Percentiles rank a stretch among this genome's conserved stretches.
Conservation (phyloP, 1,140 invertebrate genomes). For the Platyura marginata region DNA sequence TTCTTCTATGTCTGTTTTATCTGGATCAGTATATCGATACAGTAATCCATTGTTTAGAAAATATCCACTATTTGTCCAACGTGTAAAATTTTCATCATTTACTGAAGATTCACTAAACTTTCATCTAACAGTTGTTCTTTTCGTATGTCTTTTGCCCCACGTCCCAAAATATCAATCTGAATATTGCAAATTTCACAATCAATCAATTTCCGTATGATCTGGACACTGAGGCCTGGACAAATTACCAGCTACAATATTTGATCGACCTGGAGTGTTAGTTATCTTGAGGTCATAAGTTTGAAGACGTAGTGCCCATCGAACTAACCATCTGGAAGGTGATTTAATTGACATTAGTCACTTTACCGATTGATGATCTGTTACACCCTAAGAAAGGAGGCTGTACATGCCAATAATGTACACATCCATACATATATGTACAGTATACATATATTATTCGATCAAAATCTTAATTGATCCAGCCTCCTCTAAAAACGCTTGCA, state of each 20-base stretch:
- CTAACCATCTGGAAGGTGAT: slow-evolving; percentile 19
- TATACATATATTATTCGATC: too few relatives aligned
- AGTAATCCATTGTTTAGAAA: slow-evolving; percentile 11
- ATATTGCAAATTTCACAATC: background rate
- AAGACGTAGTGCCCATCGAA: slow-evolving; percentile 26
- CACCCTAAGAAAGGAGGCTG: too few relatives aligned
- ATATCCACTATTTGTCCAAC: slow-evolving; percentile 10
- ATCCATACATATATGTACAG: too few relatives aligned
- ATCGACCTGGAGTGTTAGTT: slow-evolving; percentile 4
- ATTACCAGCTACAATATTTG: slow-evolving; percentile 8
- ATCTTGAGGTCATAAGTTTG: slow-evolving; percentile 19
- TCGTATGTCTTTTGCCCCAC: background rate
- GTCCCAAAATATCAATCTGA: background rate
- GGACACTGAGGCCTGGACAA: slow-evolving; percentile 5
- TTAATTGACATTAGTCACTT: slow-evolving; percentile 27
- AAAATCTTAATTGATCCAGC: too few relatives aligned
- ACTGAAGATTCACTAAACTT: slow-evolving; percentile 5
- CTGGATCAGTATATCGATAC: slow-evolving; percentile 2
- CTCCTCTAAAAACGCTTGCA: too few relatives aligned
- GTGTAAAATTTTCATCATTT: slow-evolving; percentile 1
- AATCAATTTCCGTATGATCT: slow-evolving; percentile 6
- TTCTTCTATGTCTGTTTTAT: slow-evolving; percentile 7
- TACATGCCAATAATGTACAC: too few relatives aligned
- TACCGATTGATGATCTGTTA: slow-evolving; percentile 30
- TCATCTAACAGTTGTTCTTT: slow-evolving; percentile 5